A percentile compares a stretch with the other conserved stretches of the same genome.
These are phyloP conservation scores for Mya arenaria DNA, from an alignment of 1,140 invertebrate genomes.

Conservation along the genomic window DNA sequence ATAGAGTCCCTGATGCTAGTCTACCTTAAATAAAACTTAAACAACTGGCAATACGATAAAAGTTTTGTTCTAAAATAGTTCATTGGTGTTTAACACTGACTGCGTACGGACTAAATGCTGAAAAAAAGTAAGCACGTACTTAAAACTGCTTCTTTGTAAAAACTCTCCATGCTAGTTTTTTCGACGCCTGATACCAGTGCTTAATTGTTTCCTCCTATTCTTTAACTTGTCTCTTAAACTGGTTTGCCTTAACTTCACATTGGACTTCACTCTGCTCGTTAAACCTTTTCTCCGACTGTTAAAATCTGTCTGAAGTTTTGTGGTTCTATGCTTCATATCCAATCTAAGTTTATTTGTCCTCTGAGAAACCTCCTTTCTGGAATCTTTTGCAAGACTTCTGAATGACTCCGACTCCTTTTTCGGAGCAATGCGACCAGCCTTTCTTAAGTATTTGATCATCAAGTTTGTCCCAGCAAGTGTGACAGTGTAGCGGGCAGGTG, in stretches of 20 bases:
- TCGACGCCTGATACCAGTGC: not conserved
- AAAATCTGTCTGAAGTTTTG: not conserved
- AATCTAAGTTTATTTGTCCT: constrained; percentile 81
- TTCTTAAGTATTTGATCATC: constrained; percentile 86
- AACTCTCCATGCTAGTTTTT: not conserved
- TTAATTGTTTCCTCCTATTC: not conserved
- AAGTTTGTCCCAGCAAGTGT: constrained; percentile 91
- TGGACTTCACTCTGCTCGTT: not conserved
- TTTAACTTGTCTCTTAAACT: constrained; percentile 18
- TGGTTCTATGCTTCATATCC: no score
- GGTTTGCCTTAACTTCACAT: not conserved
- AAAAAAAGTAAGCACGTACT: no score
- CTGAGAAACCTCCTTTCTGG: constrained; percentile 85
- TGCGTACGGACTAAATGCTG: no score
- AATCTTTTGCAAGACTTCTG: constrained; percentile 73
- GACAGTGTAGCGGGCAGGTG: constrained; percentile 93
- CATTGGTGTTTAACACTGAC: no score
- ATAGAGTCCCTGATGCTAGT: no score
- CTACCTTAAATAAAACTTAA: no score
- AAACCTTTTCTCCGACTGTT: not conserved
- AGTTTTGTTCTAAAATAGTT: no score
- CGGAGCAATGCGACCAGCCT: constrained; percentile 87
- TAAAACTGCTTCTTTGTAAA: not conserved
- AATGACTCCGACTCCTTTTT: constrained; percentile 83
- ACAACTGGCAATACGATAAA: no score